Evolutionary conservation across 2,888 invertebrate species (phyloP).

Genomic region (Schrankia costaestrigalis): DNA sequence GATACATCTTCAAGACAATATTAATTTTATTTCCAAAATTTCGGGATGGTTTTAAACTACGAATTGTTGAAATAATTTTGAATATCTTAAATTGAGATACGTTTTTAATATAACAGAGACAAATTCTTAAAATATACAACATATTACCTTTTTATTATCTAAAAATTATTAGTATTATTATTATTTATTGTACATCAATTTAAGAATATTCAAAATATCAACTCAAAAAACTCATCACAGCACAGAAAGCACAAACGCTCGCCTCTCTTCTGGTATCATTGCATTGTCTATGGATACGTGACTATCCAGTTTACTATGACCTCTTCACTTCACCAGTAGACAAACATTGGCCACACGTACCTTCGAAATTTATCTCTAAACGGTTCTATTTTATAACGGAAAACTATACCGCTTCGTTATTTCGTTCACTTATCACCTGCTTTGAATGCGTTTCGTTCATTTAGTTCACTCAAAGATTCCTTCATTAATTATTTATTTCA

Average conservation of each 20-base stretch:
- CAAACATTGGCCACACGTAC: conserved; percentile 10
- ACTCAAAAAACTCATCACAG: neutral
- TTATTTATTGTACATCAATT: neutral
- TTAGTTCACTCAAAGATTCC: neutral
- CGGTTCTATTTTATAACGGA: neutral
- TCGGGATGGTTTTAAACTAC: too few relatives aligned
- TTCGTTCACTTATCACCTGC: neutral
- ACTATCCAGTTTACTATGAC: conserved; percentile 32
- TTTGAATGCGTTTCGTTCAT: neutral
- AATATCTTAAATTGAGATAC: too few relatives aligned
- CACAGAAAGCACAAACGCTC: conserved; percentile 11
- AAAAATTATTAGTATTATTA: too few relatives aligned
- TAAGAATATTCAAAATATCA: neutral
- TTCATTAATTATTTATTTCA: neutral
- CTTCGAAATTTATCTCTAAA: neutral
- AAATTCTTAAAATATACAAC: too few relatives aligned
- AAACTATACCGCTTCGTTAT: neutral
- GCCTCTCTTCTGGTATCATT: conserved; percentile 18
- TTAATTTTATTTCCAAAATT: too few relatives aligned
- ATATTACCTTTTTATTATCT: too few relatives aligned
- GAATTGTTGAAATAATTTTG: too few relatives aligned
- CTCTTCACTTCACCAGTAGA: conserved; percentile 26
- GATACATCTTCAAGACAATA: too few relatives aligned
- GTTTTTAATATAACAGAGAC: too few relatives aligned
- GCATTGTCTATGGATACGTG: conserved; percentile 5